A percentile compares a stretch with the other conserved stretches of the same genome.
Conservation (phyloP, 2,797 vertebrate species). For the Falco berigora region DNA sequence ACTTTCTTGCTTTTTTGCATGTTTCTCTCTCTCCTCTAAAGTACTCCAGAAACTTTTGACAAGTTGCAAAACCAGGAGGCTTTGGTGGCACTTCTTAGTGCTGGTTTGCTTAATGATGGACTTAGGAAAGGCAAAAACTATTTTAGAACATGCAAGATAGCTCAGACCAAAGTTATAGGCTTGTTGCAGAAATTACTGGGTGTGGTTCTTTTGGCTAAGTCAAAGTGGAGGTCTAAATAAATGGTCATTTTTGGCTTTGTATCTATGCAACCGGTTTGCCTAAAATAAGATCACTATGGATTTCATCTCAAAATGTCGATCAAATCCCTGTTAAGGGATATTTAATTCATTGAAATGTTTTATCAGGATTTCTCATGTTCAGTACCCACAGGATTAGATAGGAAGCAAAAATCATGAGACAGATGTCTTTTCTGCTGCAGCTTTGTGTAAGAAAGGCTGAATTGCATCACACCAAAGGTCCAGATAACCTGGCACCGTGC, state of each 20-base stretch:
- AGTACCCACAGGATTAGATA: not conserved
- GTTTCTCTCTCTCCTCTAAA: not conserved
- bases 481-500: not conserved
- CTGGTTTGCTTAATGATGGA: slow-evolving; percentile 14
- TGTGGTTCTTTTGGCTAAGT: slow-evolving; percentile 29
- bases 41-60: not conserved
- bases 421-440: not conserved
- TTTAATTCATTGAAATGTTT: not conserved
- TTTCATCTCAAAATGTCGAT: not conserved
- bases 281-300: slow-evolving; percentile 27
- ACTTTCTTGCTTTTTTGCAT: not conserved
- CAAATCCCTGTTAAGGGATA: not conserved
- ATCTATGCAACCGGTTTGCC: not conserved
- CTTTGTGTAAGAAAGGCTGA: not conserved
- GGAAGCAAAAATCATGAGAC: not conserved
- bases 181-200: slow-evolving; percentile 54
- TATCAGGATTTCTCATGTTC: not conserved
- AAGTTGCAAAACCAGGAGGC: not conserved
- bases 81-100: not conserved
- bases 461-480: not conserved
- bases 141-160: slow-evolving; percentile 5
- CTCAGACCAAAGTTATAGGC: slow-evolving; percentile 54
- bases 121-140: slow-evolving; percentile 3
- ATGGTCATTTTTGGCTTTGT: not conserved
- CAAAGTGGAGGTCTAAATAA: slow-evolving; percentile 8